A percentile compares a stretch with the other conserved stretches of the same genome.
phyloP scores from a whole-genome alignment of 2,797 vertebrate species.

The Bufotes viridis region DNA sequence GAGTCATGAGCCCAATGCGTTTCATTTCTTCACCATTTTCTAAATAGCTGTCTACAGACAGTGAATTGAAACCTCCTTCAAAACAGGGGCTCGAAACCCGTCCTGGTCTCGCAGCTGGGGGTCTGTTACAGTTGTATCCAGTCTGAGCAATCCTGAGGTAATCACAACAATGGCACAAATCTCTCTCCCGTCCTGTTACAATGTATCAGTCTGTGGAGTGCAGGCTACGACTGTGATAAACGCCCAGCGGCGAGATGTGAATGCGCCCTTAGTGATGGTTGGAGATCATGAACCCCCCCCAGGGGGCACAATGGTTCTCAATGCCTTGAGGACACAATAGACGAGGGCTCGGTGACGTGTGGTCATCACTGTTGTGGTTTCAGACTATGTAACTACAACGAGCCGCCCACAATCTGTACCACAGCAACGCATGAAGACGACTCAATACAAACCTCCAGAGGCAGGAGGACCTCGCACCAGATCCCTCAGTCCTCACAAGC shows the following conservation, averaged over 20 bases:
- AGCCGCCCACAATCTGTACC: background rate
- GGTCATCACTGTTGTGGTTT: background rate
- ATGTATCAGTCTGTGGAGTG: too few species aligned
- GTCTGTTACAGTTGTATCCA: too few species aligned
- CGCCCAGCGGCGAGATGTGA: background rate
- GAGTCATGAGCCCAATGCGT: too few species aligned
- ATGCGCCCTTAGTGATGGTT: background rate
- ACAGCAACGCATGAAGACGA: conserved; percentile 47
- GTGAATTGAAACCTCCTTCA: background rate
- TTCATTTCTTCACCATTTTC: background rate
- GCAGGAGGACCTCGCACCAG: background rate
- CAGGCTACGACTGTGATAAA: too few species aligned
- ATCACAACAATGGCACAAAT: too few species aligned
- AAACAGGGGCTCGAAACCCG: background rate
- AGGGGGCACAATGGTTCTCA: too few species aligned
- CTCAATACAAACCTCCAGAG: background rate
- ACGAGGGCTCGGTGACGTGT: background rate
- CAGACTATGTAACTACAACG: conserved; percentile 65
- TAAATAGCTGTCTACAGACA: background rate
- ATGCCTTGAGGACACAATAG: conserved; percentile 1
- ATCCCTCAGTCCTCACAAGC: background rate
- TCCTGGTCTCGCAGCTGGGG: too few species aligned
- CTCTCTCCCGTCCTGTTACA: too few species aligned
- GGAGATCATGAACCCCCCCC: background rate
- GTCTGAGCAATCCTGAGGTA: too few species aligned